Conservation (phyloP, 1,140 invertebrate species). For the Drosophila persimilis region DNA sequence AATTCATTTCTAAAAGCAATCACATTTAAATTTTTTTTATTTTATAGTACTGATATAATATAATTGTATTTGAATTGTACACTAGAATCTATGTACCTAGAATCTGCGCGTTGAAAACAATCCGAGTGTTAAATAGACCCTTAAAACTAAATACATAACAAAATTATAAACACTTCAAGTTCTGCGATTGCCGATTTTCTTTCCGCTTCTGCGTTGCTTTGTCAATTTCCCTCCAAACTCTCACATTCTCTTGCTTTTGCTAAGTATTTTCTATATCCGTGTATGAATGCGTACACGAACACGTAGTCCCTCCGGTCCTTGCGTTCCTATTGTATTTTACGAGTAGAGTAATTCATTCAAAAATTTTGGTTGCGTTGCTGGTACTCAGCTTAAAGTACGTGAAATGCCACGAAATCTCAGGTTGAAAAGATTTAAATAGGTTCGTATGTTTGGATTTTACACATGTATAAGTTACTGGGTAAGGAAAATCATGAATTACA, state of each 20-base stretch:
- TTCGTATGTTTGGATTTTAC: constrained; percentile 37
- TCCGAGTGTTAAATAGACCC: constrained; percentile 69
- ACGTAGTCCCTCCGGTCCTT: constrained; percentile 10
- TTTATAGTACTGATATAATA: constrained; percentile 66
- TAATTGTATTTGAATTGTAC: constrained; percentile 74
- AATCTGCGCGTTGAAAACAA: constrained; percentile 72
- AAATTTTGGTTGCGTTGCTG: constrained; percentile 2
- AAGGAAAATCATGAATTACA: constrained; percentile 61
- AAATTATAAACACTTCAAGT: constrained; percentile 79
- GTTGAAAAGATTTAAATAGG: constrained; percentile 39
- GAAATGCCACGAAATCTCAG: constrained; percentile 55
- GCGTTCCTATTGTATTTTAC: constrained; percentile 28
- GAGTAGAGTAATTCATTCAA: not conserved
- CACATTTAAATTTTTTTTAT: constrained; percentile 32
- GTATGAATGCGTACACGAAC: constrained; percentile 14
- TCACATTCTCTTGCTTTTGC: constrained; percentile 49
- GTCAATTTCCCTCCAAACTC: constrained; percentile 58
- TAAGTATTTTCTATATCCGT: constrained; percentile 71
- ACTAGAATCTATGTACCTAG: constrained; percentile 65
- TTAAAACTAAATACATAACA: constrained; percentile 81
- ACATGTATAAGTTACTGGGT: constrained; percentile 43
- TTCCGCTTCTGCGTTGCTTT: constrained; percentile 32
- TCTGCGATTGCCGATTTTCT: constrained; percentile 57
- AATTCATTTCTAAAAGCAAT: not conserved
- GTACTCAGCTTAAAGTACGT: constrained; percentile 15